Base-by-base conservation (phyloP, 2,888 invertebrate genomes). In the Nemotelus pantherinus region DNA sequence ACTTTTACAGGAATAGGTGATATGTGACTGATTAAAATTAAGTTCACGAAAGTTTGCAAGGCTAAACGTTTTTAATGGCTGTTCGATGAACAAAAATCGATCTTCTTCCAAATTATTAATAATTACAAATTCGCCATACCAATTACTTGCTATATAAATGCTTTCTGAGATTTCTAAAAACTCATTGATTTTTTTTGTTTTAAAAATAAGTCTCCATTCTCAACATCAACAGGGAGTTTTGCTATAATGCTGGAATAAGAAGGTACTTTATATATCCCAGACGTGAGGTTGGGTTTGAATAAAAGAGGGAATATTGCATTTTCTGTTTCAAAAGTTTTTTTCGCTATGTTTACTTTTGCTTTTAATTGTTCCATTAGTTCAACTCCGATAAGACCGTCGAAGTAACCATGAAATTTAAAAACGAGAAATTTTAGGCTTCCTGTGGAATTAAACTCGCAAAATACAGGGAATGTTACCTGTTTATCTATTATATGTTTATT, bases 281-380 rank as follows among this genome's bases (percentile, higher is more conserved):
- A 72, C 57, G 50, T 55, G 43, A 55, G 41, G 43, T 72, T 72
- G 9, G 55, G 72, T 53, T 72, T 72, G n/a, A 72, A 72, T 41
- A 39, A 57, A 7, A 72, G 57, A n/a, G 72, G 55, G 43, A 72
- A 43, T 47, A 10, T 53, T 44, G 72, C 39, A 2, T 72, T 72
- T 55, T 55, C 55, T 5, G 72, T 72, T 10, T 55, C 55, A 41
- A 72, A 41, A 10, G 3, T 5, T 50, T 50, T 50, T 5, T 50
- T 50, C 5, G 5, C 53, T 5, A 5, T 5, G 9, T 50, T 9
- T 5, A 50, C 53, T 50, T 50, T 50, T 6, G 53, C 53, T 5
- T 9, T 50, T 5, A 50, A 9, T 6, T 5, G 6, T 50, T 5
- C 9, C 9, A 50, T 6, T 5, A 9, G 44, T 39, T 68, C 50